phyloP scores from a whole-genome alignment of 2,888 invertebrate species.

The Omphaloscelis lunosa region DNA sequence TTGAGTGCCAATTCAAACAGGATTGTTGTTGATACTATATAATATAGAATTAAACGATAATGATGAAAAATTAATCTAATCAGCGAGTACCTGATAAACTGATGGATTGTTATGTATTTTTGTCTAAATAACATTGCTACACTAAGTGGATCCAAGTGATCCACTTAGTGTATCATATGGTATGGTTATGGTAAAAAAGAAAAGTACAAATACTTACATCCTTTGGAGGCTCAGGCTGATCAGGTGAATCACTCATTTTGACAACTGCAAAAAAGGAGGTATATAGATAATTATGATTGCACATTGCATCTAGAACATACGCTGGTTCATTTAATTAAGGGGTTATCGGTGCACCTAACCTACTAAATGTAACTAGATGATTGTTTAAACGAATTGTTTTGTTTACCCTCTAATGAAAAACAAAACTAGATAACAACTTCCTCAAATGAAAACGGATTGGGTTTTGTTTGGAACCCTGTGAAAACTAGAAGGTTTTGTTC shows the following conservation, averaged over 20 bases:
- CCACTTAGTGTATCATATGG: no score
- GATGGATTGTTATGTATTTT: background rate
- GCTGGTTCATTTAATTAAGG: background rate
- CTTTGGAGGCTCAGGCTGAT: conserved; percentile 87
- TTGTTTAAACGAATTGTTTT: conserved; percentile 60
- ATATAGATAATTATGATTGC: background rate
- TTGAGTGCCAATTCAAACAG: background rate
- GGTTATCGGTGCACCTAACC: conserved; percentile 20
- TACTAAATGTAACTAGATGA: conserved; percentile 1
- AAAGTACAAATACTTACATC: conserved; percentile 75
- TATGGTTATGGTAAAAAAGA: background rate
- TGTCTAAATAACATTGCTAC: background rate
- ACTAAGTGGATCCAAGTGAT: background rate
- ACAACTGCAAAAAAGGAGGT: conserved; percentile 60
- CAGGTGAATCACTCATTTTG: conserved; percentile 85
- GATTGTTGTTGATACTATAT: background rate
- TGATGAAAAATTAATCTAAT: conserved; percentile 10
- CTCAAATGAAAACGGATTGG: background rate
- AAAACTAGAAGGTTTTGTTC: no score
- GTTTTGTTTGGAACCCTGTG: background rate
- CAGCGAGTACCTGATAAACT: background rate
- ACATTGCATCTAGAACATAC: conserved; percentile 13
- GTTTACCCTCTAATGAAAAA: conserved; percentile 72
- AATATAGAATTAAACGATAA: background rate
- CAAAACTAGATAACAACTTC: conserved; percentile 26